Evolutionary conservation across 2,797 vertebrate species (phyloP), one percentile per base, ranked within the genome.

Genomic region (Diceros bicornis): DNA sequence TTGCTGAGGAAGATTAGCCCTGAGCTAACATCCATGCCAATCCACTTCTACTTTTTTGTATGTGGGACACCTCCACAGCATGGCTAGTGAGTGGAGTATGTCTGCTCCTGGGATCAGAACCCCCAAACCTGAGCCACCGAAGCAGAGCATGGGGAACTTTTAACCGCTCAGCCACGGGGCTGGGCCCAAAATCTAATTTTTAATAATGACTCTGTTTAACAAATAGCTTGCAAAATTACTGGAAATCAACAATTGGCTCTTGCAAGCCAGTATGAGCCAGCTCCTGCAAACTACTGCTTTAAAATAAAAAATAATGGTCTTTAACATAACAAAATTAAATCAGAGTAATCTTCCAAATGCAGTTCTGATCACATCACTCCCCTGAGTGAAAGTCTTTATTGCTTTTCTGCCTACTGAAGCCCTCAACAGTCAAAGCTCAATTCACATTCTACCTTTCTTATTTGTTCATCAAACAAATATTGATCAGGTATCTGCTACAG

Each of bases 241-340:
- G 18, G 87, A 96, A 74, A 90, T 72, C 50, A 93, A 93, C 44
- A 71, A 1, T 44, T 94, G 23, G 13, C 37, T 91, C 32, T 64
- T 92, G 52, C 18, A 93, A 83, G 29, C 59, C 69, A 17, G 32
- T 84, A 75, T 97, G 68, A 96, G 32, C n/a, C 59, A 91, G 21
- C 37, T 96, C 69, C 27, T 68, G 21, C 8, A 93, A 96, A 84
- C 68, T 88, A 74, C 61, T 95, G 34, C 69, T 92, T 96, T 18
- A 72, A 93, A 96, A 91, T 85, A 66, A 84, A 93, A 78, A 71
- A 89, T 85, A 47, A 47, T 32, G 21, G 59, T 88, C 34, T 74
- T 77, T 96, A 89, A 85, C 16, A 37, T 88, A 91, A 93, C 93
- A 81, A 88, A 94, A 66, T 55, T 55, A 94, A 78, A 84, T 91